A percentile compares a stretch with the other conserved stretches of the same genome.
Evolutionary conservation across 37 sponge, comb jelly and placozoan species (phyloP).

Genomic region (Oscarella lobularis): DNA sequence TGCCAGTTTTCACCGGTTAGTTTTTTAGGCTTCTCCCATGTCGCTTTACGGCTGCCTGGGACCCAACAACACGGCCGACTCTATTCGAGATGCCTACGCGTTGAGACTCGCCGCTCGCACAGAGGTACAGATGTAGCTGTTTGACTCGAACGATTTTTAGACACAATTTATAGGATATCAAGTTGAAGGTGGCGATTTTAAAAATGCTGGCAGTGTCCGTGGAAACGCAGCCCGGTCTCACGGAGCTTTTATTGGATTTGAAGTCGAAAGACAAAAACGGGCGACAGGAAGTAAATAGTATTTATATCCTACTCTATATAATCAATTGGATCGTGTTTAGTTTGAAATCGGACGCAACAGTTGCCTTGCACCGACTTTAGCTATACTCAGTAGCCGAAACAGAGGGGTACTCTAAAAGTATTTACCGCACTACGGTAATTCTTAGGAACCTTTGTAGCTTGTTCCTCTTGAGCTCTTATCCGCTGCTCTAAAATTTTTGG

Average conservation of each 20-base stretch:
- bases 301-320: too few species aligned
- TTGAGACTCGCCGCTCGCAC: slow-evolving; percentile 26
- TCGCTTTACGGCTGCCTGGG: slow-evolving; percentile 68
- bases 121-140: slow-evolving; percentile 17
- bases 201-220: slow-evolving; percentile 29
- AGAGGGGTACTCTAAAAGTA: too few species aligned
- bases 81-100: slow-evolving; percentile 41
- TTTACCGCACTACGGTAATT: too few species aligned
- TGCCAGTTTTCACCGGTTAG: background rate
- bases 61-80: slow-evolving; percentile 13
- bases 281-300: too few species aligned
- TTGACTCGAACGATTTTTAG: background rate
- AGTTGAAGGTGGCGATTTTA: slow-evolving; percentile 46
- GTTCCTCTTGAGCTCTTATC: background rate
- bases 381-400: too few species aligned
- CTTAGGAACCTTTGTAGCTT: background rate
- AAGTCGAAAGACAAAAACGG: too few species aligned
- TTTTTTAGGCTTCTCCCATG: slow-evolving; percentile 43
- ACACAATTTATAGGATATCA: slow-evolving; percentile 20
- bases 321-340: too few species aligned
- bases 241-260: slow-evolving; percentile 51
- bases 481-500: background rate
- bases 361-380: background rate
- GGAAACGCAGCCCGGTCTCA: slow-evolving; percentile 53
- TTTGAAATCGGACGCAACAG: background rate